phyloP scores from a whole-genome alignment of 2,888 invertebrate genomes.

The Hyposoter dolosus region DNA sequence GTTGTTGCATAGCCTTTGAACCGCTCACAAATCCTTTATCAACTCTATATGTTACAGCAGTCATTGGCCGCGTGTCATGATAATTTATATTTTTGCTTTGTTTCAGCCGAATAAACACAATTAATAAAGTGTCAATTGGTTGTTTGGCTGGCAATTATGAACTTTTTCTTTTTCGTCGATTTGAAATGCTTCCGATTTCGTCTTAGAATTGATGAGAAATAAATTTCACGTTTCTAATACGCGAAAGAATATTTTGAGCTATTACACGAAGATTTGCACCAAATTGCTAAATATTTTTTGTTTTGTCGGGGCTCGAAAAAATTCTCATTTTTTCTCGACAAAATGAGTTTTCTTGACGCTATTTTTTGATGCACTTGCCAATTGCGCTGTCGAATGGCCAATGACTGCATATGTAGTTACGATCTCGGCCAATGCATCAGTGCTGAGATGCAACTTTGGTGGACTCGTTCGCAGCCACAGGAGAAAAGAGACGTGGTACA shows the following conservation, averaged over 20 bases:
- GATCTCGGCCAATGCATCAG: conserved; percentile 39
- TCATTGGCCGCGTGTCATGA: conserved; percentile 14
- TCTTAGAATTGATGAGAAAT: not conserved
- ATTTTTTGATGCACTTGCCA: conserved; percentile 7
- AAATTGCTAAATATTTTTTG: not conserved
- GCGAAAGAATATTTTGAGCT: not conserved
- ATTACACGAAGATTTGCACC: not conserved
- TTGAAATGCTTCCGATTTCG: not conserved
- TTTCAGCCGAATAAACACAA: not conserved
- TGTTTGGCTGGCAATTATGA: not conserved
- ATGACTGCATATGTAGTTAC: conserved; percentile 29
- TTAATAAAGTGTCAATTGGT: not conserved
- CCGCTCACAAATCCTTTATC: conserved; percentile 24
- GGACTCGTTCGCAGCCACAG: conserved; percentile 30
- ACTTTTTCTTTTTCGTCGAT: not conserved
- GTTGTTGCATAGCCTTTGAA: conserved; percentile 45
- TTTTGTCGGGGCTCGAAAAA: not conserved
- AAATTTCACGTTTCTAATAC: not conserved
- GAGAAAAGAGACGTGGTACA: conserved; percentile 22
- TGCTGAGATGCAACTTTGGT: conserved; percentile 59
- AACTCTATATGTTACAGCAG: conserved; percentile 23
- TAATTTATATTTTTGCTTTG: not conserved
- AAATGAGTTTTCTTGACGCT: not conserved
- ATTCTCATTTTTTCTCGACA: not conserved
- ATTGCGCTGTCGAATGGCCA: conserved; percentile 20